phyloP scores from a whole-genome alignment of 2,797 vertebrate genomes.

The Chaunax sp. region DNA sequence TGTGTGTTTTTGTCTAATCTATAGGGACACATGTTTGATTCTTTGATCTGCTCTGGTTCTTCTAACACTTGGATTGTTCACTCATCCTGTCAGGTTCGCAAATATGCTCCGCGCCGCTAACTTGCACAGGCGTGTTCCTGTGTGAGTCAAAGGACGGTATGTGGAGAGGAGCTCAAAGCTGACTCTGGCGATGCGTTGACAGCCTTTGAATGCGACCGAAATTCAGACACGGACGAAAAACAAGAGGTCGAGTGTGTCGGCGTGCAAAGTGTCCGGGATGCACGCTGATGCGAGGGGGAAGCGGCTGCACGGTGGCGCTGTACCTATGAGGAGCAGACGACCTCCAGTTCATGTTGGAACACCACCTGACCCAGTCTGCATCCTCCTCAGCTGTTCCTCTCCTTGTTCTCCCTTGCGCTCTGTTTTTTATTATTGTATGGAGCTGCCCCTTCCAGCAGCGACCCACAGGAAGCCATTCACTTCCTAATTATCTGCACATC shows the following conservation, averaged over 20 bases:
- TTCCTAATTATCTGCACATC: constrained; percentile 93
- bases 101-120: constrained; percentile 43
- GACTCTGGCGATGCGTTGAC: constrained; percentile 38
- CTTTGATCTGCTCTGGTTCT: constrained; percentile 56
- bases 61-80: constrained; percentile 31
- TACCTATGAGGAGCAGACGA: constrained; percentile 23
- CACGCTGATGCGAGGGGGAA: not conserved
- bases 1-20: constrained; percentile 30
- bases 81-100: constrained; percentile 37
- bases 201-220: constrained; percentile 35
- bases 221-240: constrained; percentile 40
- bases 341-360: constrained; percentile 46
- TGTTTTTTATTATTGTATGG: constrained; percentile 77
- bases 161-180: constrained; percentile 34
- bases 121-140: constrained; percentile 59
- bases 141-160: constrained; percentile 47
- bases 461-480: constrained; percentile 93
- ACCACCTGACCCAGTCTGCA: constrained; percentile 53
- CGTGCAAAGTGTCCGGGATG: constrained; percentile 26
- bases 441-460: constrained; percentile 82
- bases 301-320: constrained; percentile 8
- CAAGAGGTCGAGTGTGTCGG: constrained; percentile 55
- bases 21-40: constrained; percentile 8
- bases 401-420: constrained; percentile 62
- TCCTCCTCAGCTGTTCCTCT: constrained; percentile 64